Percentiles rank a stretch among this genome's conserved stretches.
Evolutionary conservation across 2,797 vertebrate genomes (phyloP).

Genomic region (Amniataba percoides): DNA sequence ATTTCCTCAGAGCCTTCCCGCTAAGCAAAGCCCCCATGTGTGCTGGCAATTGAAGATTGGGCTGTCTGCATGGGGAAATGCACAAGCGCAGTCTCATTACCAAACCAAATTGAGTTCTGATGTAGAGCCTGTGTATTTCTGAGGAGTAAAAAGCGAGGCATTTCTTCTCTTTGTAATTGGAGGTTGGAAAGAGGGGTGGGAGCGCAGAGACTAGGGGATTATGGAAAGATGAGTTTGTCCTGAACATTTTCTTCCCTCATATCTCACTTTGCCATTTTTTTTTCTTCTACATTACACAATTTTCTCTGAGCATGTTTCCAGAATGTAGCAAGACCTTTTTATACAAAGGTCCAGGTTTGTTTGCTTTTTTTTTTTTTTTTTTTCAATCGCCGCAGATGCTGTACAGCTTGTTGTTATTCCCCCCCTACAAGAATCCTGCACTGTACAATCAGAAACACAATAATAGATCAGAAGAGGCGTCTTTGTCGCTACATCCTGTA

Average conservation of each 20-base stretch:
- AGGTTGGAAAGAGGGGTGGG: conserved; percentile 78
- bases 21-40: conserved; percentile 82
- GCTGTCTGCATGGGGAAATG: conserved; percentile 87
- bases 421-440: conserved; percentile 26
- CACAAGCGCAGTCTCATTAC: conserved; percentile 88
- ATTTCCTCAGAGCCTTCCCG: conserved; percentile 82
- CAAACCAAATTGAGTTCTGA: conserved; percentile 88
- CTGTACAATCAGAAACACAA: conserved; percentile 44
- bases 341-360: conserved; percentile 49
- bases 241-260: conserved; percentile 79
- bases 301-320: conserved; percentile 61
- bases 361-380: conserved; percentile 27
- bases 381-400: conserved; percentile 33
- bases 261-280: conserved; percentile 75
- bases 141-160: conserved; percentile 80
- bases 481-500: conserved; percentile 41
- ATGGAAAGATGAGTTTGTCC: conserved; percentile 83
- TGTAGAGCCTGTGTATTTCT: conserved; percentile 85
- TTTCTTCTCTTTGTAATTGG: conserved; percentile 88
- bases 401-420: conserved; percentile 35
- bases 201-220: conserved; percentile 81
- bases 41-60: conserved; percentile 85
- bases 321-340: conserved; percentile 50
- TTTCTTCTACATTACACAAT: conserved; percentile 58
- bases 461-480: conserved; percentile 39